Conservation (phyloP, 1,140 invertebrate genomes). For the Proctacanthus coquilletti region DNA sequence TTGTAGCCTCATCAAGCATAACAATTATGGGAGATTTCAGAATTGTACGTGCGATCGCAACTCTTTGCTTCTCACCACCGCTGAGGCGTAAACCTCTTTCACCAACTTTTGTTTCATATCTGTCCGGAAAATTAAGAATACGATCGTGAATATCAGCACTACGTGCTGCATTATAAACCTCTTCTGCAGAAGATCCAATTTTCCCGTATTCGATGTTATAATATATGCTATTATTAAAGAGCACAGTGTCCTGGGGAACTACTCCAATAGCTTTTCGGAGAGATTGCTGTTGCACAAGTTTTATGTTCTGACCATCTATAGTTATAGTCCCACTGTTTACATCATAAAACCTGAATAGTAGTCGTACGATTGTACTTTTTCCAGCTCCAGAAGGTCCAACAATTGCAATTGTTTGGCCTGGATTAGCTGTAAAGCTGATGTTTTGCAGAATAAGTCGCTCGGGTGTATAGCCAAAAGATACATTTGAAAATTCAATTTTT, state of each 20-base stretch:
- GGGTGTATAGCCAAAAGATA: slow-evolving; percentile 74
- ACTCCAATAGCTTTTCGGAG: slow-evolving; percentile 68
- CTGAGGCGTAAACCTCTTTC: slow-evolving; percentile 63
- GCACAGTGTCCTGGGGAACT: slow-evolving; percentile 93
- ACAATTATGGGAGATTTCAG: slow-evolving; percentile 77
- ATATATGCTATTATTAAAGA: slow-evolving; percentile 89
- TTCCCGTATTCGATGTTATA: slow-evolving; percentile 94
- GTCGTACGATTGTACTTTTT: slow-evolving; percentile 84
- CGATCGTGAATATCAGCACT: slow-evolving; percentile 88
- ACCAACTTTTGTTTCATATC: slow-evolving; percentile 72
- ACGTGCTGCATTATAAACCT: slow-evolving; percentile 76
- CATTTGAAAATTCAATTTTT: slow-evolving; percentile 75
- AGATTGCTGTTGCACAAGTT: slow-evolving; percentile 50
- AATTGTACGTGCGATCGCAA: slow-evolving; percentile 78
- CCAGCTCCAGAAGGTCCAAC: slow-evolving; percentile 69
- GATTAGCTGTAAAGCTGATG: slow-evolving; percentile 68
- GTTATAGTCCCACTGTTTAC: slow-evolving; percentile 67
- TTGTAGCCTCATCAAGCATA: slow-evolving; percentile 80
- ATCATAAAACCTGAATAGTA: slow-evolving; percentile 93
- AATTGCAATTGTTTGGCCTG: slow-evolving; percentile 83
- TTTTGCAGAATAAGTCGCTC: slow-evolving; percentile 70
- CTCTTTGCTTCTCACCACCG: slow-evolving; percentile 86
- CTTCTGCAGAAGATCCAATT: slow-evolving; percentile 57
- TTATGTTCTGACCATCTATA: slow-evolving; percentile 64
- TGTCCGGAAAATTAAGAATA: slow-evolving; percentile 78